A percentile compares a stretch with the other conserved stretches of the same genome.
phyloP scores from a whole-genome alignment of 2,113 vertebrate genomes.

The Polypterus senegalus region DNA sequence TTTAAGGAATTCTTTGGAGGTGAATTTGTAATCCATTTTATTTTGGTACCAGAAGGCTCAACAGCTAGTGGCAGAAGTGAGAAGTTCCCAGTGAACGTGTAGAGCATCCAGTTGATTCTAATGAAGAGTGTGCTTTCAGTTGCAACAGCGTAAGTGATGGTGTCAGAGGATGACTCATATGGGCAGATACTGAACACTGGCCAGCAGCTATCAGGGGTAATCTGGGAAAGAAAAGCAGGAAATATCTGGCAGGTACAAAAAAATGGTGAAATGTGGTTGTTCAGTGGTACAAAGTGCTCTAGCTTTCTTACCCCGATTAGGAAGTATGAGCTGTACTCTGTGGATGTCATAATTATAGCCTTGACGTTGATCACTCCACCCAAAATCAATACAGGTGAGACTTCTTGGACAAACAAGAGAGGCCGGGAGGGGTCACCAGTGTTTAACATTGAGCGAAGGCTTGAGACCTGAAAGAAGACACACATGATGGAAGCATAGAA shows the following conservation, averaged over 20 bases:
- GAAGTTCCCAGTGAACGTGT: conserved; percentile 41
- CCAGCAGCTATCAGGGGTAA: conserved; percentile 46
- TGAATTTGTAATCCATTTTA: no score
- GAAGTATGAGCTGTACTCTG: conserved; percentile 23
- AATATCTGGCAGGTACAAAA: no score
- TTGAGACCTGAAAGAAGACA: not conserved
- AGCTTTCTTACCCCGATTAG: conserved; percentile 33
- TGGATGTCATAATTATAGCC: conserved; percentile 27
- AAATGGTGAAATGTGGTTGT: no score
- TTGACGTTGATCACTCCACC: conserved; percentile 31
- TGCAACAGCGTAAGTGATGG: conserved; percentile 31
- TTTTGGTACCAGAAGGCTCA: conserved; percentile 8
- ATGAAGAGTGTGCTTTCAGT: conserved; percentile 42
- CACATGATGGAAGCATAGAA: no score
- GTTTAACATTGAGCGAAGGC: not conserved
- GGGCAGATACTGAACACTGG: conserved; percentile 33
- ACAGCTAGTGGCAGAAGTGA: conserved; percentile 7
- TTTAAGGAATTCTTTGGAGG: no score
- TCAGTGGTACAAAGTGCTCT: not conserved
- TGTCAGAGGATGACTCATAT: conserved; percentile 21
- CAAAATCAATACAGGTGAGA: conserved; percentile 37
- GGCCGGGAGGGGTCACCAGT: conserved; percentile 16
- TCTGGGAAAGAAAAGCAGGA: conserved; percentile 18
- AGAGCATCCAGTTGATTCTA: conserved; percentile 45
- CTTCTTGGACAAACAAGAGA: conserved; percentile 24